A percentile compares a stretch with the other conserved stretches of the same genome.
phyloP scores from a whole-genome alignment of 1,140 invertebrate genomes.

The Lycorma delicatula region DNA sequence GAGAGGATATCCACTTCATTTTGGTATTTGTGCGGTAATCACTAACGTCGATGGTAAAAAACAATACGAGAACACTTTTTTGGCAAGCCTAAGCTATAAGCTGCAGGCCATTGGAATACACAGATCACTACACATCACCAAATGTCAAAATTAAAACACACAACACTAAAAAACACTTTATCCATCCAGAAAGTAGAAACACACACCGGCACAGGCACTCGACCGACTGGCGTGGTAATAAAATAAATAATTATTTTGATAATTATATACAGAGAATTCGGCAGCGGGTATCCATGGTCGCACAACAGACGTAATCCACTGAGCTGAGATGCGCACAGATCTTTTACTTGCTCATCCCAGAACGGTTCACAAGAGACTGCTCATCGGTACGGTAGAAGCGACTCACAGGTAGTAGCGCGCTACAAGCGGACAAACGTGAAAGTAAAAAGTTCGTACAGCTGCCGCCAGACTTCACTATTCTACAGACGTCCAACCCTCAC shows the following conservation, averaged over 20 bases:
- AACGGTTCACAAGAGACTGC: not conserved
- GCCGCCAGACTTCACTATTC: not conserved
- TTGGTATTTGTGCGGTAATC: not conserved
- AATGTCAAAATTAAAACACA: not conserved
- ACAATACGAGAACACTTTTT: not conserved
- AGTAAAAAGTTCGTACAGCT: not conserved
- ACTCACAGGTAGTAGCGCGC: not conserved
- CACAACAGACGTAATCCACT: constrained; percentile 1
- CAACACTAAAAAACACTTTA: not conserved
- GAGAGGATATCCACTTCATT: constrained; percentile 5
- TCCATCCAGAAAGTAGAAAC: not conserved
- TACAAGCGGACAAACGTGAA: not conserved
- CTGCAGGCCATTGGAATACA: not conserved
- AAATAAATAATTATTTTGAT: not conserved
- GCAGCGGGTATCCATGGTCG: constrained; percentile 3
- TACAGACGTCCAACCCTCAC: not conserved
- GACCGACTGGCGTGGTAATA: not conserved
- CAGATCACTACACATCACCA: constrained; percentile 2
- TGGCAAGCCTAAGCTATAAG: not conserved
- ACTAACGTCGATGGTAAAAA: constrained; percentile 2
- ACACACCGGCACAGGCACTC: not conserved
- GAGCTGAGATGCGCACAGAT: not conserved
- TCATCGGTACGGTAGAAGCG: not conserved
- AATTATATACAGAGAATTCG: not conserved
- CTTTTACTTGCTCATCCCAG: not conserved